Base-by-base conservation (phyloP, 2,888 invertebrate genomes). In the Luperina testacea region DNA sequence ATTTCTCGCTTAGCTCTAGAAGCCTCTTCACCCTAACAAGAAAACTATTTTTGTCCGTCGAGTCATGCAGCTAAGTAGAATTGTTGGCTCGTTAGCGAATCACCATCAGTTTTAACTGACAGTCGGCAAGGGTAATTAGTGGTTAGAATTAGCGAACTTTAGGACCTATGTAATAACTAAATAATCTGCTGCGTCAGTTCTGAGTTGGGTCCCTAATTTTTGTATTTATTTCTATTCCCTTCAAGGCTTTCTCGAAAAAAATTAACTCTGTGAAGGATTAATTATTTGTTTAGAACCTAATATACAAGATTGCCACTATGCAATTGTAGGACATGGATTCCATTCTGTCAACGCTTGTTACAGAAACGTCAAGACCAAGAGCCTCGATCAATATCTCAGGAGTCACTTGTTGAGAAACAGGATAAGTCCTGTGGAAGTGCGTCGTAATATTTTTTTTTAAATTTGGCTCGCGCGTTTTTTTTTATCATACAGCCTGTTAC, bases 51-150 rank as follows among this genome's bases (percentile, higher is more conserved):
- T 89, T 86, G 85, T 81, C 74, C 68, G 87, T 71, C 89, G 87
- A 91, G 91, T 91, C 91, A 90, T 90, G 85, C 83, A 84, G 80
- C 80, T 89, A 90, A 90, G 88, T 91, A 88, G 90, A 89, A 90
- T 74, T 82, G 83, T 69, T 69, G 74, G 81, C 82, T 89, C 91
- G 89, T 90, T 90, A 88, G 86, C 83, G 82, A 84, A 83, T 87
- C 85, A 76, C 87, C 89, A 82, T 90, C 86, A 82, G 82, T 88
- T 83, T 81, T 90, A 85, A 90, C 90, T 89, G 90, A 90, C 91
- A 90, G 89, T 73, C 79, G 74, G 82, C 81, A 75, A 81, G 83
- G 84, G 87, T 85, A 89, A 89, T 89, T 89, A 89, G 84, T 79
- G 83, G 76, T 79, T 77, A 69, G 78, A 83, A 85, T 85, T 75